These are phyloP conservation scores for Drosophila azteca DNA, from an alignment of 1,140 invertebrate genomes.

Conservation along the genomic window DNA sequence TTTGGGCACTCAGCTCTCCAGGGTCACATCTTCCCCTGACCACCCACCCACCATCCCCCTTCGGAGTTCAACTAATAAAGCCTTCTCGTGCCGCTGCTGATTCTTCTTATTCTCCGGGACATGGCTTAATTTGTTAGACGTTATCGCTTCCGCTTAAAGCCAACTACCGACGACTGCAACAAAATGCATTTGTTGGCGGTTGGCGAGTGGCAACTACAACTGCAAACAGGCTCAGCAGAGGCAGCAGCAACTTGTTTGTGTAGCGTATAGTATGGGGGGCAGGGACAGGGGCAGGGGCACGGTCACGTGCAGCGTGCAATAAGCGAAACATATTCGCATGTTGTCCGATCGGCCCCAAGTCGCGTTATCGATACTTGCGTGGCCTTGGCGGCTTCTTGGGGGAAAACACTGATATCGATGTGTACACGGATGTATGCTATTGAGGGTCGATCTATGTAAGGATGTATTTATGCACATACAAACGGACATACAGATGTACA, in stretches of 20 bases:
- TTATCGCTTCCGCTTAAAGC: conserved; percentile 71
- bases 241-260: conserved; percentile 47
- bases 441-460: no score
- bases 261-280: not conserved
- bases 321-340: conserved; percentile 71
- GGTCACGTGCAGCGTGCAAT: conserved; percentile 70
- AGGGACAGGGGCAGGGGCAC: not conserved
- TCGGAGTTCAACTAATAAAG: conserved; percentile 57
- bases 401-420: no score
- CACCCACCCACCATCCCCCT: not conserved
- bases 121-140: conserved; percentile 78
- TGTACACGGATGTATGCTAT: no score
- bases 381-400: conserved; percentile 46
- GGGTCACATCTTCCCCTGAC: conserved; percentile 4
- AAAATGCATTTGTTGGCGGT: conserved; percentile 49
- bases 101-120: conserved; percentile 33
- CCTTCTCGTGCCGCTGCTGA: conserved; percentile 44
- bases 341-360: conserved; percentile 45
- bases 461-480: no score
- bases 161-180: conserved; percentile 53
- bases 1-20: conserved; percentile 30
- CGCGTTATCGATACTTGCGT: conserved; percentile 55
- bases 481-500: no score
- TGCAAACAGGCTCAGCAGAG: not conserved
- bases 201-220: conserved; percentile 36